Percentiles rank a stretch among this genome's conserved stretches.
These are phyloP conservation scores for Biston betularia DNA, from an alignment of 2,888 invertebrate species.

Conservation along the genomic window DNA sequence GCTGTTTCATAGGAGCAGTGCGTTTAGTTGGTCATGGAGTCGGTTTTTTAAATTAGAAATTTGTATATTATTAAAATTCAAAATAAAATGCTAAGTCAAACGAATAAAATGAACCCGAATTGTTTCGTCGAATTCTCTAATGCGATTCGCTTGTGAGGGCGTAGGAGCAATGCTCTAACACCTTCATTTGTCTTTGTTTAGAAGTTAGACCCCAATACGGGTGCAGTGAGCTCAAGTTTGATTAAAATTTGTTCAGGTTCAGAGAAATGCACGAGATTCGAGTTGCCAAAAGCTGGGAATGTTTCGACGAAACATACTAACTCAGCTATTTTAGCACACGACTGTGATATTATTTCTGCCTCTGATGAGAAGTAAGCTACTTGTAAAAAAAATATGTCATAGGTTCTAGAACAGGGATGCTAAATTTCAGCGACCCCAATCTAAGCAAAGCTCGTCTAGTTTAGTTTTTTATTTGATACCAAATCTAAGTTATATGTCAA, in stretches of 20 bases:
- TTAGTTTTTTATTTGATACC: too few species aligned
- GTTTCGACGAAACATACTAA: neutral
- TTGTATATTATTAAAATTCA: neutral
- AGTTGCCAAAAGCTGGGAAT: constrained; percentile 8
- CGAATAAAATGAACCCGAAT: neutral
- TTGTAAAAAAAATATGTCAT: too few species aligned
- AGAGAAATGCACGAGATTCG: constrained; percentile 16
- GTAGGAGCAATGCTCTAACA: neutral
- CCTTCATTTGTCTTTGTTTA: constrained; percentile 24
- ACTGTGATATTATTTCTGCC: too few species aligned
- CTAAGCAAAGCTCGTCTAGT: too few species aligned
- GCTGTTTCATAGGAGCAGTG: too few species aligned
- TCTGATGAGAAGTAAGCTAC: too few species aligned
- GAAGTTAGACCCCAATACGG: constrained; percentile 9
- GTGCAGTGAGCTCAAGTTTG: constrained; percentile 32
- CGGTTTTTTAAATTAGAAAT: too few species aligned
- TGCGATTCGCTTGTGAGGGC: neutral
- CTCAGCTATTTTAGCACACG: too few species aligned
- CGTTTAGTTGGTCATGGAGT: too few species aligned
- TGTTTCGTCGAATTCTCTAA: constrained; percentile 3
- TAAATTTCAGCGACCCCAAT: too few species aligned
- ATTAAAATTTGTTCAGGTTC: constrained; percentile 39
- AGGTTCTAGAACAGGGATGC: too few species aligned
- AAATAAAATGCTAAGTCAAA: neutral
- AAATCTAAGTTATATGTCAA: too few species aligned